These are phyloP conservation scores for Octodon degus DNA, from an alignment of 2,113 vertebrate genomes.

Conservation along the genomic window DNA sequence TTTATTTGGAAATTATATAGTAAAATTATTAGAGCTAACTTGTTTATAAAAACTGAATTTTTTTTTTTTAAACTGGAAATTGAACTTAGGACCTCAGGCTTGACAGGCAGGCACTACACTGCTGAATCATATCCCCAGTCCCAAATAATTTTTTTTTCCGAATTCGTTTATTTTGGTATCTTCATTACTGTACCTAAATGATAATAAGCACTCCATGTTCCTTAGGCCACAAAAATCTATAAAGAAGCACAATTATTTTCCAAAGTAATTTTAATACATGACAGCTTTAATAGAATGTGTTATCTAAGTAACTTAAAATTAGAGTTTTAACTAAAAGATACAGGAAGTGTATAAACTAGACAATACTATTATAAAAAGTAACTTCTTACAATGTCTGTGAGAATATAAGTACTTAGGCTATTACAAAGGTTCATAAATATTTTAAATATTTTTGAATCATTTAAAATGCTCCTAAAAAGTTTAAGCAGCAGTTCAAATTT, in stretches of 20 bases:
- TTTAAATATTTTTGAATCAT: slow-evolving; percentile 58
- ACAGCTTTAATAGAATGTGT: slow-evolving; percentile 31
- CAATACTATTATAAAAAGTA: slow-evolving; percentile 46
- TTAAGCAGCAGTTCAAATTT: slow-evolving; percentile 54
- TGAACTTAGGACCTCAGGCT: too few species aligned
- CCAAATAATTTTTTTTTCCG: slow-evolving; percentile 13
- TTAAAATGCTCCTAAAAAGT: slow-evolving; percentile 50
- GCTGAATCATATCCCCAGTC: too few species aligned
- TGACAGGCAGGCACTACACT: too few species aligned
- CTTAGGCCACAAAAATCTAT: slow-evolving; percentile 41
- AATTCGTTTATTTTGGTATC: slow-evolving; percentile 6
- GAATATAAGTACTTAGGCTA: not conserved
- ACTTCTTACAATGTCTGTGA: not conserved
- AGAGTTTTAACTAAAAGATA: slow-evolving; percentile 19
- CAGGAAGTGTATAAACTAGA: not conserved
- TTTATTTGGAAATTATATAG: slow-evolving; percentile 41
- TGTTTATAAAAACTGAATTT: not conserved
- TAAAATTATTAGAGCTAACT: slow-evolving; percentile 41
- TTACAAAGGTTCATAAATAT: slow-evolving; percentile 45
- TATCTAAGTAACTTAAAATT: slow-evolving; percentile 48
- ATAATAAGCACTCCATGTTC: slow-evolving; percentile 34
- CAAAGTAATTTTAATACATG: slow-evolving; percentile 43
- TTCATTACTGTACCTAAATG: slow-evolving; percentile 38
- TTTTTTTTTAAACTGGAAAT: not conserved
- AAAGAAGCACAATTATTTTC: not conserved